phyloP scores from a whole-genome alignment of 2,113 vertebrate species.

The Typhlomys cinereus region DNA sequence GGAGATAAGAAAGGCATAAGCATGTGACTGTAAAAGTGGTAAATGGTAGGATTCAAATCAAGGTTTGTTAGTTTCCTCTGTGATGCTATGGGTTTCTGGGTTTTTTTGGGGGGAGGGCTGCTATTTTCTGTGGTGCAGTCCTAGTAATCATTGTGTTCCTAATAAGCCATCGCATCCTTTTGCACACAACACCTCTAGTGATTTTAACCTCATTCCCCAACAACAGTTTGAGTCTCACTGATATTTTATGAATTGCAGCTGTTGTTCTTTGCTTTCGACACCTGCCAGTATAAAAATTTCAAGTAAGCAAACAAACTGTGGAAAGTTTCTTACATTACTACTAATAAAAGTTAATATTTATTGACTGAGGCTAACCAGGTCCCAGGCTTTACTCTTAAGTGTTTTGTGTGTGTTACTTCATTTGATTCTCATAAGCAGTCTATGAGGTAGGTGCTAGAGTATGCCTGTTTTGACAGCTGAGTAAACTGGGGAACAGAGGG shows the following conservation, averaged over 20 bases:
- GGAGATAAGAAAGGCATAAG: no score
- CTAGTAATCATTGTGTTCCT: neutral
- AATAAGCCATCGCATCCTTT: neutral
- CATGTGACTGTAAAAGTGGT: neutral
- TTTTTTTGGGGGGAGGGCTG: neutral
- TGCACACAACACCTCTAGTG: neutral
- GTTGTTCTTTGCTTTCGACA: slow-evolving; percentile 41
- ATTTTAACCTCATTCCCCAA: neutral
- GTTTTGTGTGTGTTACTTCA: neutral
- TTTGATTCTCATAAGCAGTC: slow-evolving; percentile 28
- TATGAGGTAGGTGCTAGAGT: neutral
- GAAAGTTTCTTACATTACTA: slow-evolving; percentile 9
- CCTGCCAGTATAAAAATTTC: neutral
- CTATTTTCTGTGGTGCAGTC: neutral
- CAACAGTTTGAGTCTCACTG: neutral
- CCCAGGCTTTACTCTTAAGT: neutral
- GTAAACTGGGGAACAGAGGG: slow-evolving; percentile 30
- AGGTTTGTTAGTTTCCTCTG: neutral
- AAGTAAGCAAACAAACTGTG: slow-evolving; percentile 30
- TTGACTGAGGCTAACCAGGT: neutral
- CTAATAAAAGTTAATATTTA: slow-evolving; percentile 44
- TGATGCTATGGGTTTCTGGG: neutral
- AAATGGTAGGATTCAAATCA: neutral
- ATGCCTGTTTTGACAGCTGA: slow-evolving; percentile 56
- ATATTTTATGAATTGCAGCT: neutral